Evolutionary conservation across 2,113 vertebrate species (phyloP).

Genomic region (Parotia lawesii): DNA sequence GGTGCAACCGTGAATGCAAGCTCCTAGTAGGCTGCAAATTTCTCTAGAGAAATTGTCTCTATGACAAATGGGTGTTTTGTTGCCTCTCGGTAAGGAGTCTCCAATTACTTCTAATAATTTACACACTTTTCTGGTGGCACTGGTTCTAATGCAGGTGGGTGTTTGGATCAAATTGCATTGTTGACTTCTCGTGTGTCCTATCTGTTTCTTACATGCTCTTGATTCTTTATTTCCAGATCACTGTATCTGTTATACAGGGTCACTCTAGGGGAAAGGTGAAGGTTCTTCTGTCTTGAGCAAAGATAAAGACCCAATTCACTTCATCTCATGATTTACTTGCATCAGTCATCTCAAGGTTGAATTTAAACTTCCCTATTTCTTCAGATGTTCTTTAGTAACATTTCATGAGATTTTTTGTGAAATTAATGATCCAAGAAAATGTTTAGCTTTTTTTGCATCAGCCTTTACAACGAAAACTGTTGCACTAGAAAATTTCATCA

Average conservation of each 20-base stretch:
- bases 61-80: fast-evolving
- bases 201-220: fast-evolving
- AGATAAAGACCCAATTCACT: not conserved
- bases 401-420: not conserved
- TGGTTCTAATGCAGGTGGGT: not conserved
- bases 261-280: not conserved
- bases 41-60: not conserved
- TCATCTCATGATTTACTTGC: not conserved
- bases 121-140: not conserved
- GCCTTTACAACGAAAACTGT: not conserved
- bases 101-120: not conserved
- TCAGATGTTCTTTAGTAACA: not conserved
- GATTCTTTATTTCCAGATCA: not conserved
- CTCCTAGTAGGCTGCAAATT: not conserved
- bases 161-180: not conserved
- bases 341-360: not conserved
- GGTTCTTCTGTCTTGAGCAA: not conserved
- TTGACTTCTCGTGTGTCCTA: not conserved
- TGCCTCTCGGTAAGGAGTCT: not conserved
- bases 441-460: not conserved
- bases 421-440: not conserved
- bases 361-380: not conserved
- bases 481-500: not conserved
- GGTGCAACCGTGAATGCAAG: not conserved
- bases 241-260: fast-evolving